A percentile compares a stretch with the other conserved stretches of the same genome.
phyloP scores from a whole-genome alignment of 2,113 vertebrate genomes.

The Cavia porcellus region DNA sequence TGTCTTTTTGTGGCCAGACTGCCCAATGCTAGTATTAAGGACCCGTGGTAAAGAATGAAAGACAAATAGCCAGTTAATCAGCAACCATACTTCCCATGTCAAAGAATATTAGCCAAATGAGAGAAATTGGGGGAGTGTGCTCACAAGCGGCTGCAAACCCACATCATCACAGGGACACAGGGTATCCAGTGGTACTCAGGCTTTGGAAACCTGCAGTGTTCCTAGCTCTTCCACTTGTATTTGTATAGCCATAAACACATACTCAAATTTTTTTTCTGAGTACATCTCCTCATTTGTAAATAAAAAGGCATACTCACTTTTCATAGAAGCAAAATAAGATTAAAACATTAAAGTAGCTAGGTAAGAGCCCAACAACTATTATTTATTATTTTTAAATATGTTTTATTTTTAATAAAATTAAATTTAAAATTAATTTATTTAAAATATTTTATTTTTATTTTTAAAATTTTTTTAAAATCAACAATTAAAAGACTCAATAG shows the following conservation, averaged over 20 bases:
- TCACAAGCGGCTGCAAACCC: not conserved
- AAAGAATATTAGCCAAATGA: not conserved
- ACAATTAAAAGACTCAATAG: not conserved
- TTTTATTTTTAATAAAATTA: too few relatives aligned
- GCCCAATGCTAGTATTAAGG: not conserved
- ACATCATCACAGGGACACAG: not conserved
- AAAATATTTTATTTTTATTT: too few relatives aligned
- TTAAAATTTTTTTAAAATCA: not conserved
- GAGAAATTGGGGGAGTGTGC: not conserved
- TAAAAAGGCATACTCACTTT: not conserved
- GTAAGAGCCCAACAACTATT: not conserved
- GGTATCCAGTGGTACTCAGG: not conserved
- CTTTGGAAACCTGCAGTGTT: not conserved
- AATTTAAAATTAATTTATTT: too few relatives aligned
- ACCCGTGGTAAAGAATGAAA: not conserved
- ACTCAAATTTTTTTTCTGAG: not conserved
- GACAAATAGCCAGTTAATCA: not conserved
- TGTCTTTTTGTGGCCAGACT: constrained; percentile 10
- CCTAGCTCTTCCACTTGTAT: not conserved
- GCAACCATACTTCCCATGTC: not conserved
- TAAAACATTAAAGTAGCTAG: constrained; percentile 30
- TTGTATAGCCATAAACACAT: not conserved
- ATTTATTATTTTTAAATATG: not conserved
- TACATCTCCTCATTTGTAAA: constrained; percentile 15
- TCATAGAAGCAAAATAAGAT: constrained; percentile 2